phyloP scores from a whole-genome alignment of 1,140 invertebrate genomes.

The Hydropsyche tenuis region DNA sequence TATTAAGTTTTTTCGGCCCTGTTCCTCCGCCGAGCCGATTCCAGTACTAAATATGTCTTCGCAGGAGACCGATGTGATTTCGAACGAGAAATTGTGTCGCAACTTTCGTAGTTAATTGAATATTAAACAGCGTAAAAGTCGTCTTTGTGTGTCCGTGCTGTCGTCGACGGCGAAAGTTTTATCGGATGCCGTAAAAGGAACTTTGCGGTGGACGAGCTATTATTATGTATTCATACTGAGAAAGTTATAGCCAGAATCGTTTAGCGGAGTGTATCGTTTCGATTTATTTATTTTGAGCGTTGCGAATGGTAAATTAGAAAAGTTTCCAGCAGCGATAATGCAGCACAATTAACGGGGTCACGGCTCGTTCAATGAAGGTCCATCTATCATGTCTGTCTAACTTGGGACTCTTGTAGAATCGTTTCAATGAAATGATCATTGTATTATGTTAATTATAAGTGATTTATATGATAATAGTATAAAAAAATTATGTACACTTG shows the following conservation, averaged over 20 bases:
- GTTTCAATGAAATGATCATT: too few relatives aligned
- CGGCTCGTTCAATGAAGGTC: too few relatives aligned
- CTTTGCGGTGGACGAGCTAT: background rate
- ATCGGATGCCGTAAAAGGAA: background rate
- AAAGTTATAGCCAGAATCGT: background rate
- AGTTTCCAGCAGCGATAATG: too few relatives aligned
- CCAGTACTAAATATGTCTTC: background rate
- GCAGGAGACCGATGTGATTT: background rate
- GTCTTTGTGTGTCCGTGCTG: background rate
- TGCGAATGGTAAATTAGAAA: too few relatives aligned
- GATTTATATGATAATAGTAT: too few relatives aligned
- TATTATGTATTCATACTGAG: background rate
- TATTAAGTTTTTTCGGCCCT: conserved; percentile 8
- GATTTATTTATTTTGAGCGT: too few relatives aligned
- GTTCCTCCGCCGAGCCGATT: background rate
- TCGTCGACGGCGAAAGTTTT: conserved; percentile 2
- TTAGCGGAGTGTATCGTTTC: background rate
- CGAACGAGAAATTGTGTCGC: background rate
- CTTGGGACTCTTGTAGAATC: too few relatives aligned
- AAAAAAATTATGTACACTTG: too few relatives aligned
- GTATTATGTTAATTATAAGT: too few relatives aligned
- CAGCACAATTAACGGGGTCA: too few relatives aligned
- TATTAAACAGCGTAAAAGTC: conserved; percentile 9
- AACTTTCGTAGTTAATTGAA: conserved; percentile 22
- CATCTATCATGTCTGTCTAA: too few relatives aligned